These are phyloP conservation scores for Sminthurinus aureus DNA, from an alignment of 2,888 invertebrate genomes.

Conservation along the genomic window DNA sequence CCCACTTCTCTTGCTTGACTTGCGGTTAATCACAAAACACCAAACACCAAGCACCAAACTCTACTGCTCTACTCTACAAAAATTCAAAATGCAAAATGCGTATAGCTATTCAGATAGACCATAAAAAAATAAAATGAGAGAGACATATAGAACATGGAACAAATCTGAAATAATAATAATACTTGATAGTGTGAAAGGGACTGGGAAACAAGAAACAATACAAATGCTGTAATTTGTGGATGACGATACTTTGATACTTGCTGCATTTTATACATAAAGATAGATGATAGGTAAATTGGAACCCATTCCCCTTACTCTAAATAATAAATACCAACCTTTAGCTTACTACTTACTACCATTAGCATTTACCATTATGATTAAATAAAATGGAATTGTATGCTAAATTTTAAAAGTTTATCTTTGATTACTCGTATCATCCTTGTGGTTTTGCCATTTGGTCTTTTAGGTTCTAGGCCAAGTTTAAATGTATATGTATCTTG, in stretches of 20 bases:
- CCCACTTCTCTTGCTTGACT: conserved; percentile 23
- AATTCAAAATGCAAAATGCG: neutral
- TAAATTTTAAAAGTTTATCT: conserved; percentile 1
- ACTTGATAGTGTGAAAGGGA: too few species aligned
- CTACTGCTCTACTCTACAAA: conserved; percentile 16
- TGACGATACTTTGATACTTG: too few species aligned
- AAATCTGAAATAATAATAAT: neutral
- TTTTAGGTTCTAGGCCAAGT: conserved; percentile 6
- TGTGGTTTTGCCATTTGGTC: neutral
- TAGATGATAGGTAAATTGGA: too few species aligned
- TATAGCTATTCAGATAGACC: neutral
- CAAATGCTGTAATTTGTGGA: too few species aligned
- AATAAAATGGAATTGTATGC: neutral
- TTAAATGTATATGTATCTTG: neutral
- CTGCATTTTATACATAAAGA: too few species aligned
- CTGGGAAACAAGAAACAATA: too few species aligned
- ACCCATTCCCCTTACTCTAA: neutral
- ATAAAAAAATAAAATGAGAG: neutral
- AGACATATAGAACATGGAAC: neutral
- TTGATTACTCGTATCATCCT: neutral
- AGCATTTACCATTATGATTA: neutral
- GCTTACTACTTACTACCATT: neutral
- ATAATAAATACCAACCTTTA: neutral
- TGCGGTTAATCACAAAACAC: conserved; percentile 35
- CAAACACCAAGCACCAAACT: conserved; percentile 8